phyloP scores from a whole-genome alignment of 2,797 vertebrate species.

The Sebastolobus alascanus region DNA sequence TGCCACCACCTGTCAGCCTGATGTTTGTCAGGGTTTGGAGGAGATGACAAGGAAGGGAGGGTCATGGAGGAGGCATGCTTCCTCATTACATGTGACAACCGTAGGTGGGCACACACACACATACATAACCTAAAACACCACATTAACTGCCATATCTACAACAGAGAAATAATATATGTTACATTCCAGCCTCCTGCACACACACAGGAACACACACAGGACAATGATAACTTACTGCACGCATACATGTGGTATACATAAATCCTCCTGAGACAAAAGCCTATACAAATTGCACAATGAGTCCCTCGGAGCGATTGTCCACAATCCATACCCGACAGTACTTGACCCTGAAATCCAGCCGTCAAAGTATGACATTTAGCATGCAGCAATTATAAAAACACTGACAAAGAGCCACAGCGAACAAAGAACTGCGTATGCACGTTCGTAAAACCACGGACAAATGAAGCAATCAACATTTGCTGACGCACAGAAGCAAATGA shows the following conservation, averaged over 20 bases:
- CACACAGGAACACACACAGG: conserved; percentile 4
- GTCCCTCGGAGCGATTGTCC: conserved; percentile 18
- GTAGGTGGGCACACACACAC: conserved; percentile 10
- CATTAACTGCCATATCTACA: not conserved
- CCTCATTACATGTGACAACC: conserved; percentile 44
- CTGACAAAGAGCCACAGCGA: not conserved
- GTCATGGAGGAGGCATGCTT: conserved; percentile 43
- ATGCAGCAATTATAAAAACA: conserved; percentile 17
- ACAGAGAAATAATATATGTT: conserved; percentile 15
- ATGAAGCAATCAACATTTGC: conserved; percentile 26
- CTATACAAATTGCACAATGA: conserved; percentile 29
- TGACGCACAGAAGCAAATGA: conserved; percentile 8
- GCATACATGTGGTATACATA: not conserved
- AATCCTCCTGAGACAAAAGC: conserved; percentile 28
- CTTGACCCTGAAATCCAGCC: conserved; percentile 9
- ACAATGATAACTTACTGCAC: not conserved
- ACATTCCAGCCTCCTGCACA: not conserved
- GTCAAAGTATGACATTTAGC: conserved; percentile 27
- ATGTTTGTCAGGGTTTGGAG: conserved; percentile 58
- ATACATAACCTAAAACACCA: conserved; percentile 13
- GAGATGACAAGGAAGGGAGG: conserved; percentile 54
- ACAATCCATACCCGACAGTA: conserved; percentile 13
- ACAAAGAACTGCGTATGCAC: not conserved
- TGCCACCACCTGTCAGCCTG: conserved; percentile 68
- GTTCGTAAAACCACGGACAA: conserved; percentile 14